Evolutionary conservation across 2,888 invertebrate species (phyloP).

Genomic region (Ormyrus pomaceus): DNA sequence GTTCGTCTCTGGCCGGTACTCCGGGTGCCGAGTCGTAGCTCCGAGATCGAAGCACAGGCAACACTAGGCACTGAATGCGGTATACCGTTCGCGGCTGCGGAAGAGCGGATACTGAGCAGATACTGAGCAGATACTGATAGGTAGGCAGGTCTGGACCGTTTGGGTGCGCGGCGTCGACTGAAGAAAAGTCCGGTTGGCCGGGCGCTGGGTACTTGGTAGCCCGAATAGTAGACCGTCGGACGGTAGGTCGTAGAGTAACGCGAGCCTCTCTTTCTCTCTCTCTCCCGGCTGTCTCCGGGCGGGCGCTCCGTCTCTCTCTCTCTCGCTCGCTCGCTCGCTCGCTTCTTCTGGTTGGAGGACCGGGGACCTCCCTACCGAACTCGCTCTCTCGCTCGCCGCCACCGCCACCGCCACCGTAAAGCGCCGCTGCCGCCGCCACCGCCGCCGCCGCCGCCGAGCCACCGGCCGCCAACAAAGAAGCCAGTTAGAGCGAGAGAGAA

Average conservation of each 20-base stretch:
- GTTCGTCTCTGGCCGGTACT: no score
- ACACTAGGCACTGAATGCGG: slow-evolving; percentile 20
- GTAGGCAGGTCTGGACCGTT: slow-evolving; percentile 73
- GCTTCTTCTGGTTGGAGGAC: slow-evolving; percentile 75
- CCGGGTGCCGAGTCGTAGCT: no score
- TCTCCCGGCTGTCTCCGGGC: slow-evolving; percentile 21
- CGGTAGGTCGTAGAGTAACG: slow-evolving; percentile 73
- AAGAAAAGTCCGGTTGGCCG: slow-evolving; percentile 64
- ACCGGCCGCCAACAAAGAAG: slow-evolving; percentile 13
- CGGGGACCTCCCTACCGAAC: slow-evolving; percentile 75
- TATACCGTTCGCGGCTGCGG: background rate
- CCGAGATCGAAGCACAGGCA: slow-evolving; percentile 28
- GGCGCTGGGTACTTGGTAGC: slow-evolving; percentile 71
- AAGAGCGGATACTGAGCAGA: no score
- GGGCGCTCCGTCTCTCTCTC: slow-evolving; percentile 43
- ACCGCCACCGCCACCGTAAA: slow-evolving; percentile 47
- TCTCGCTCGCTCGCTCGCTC: slow-evolving; percentile 53
- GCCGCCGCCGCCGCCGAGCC: slow-evolving; percentile 44
- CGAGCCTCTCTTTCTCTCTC: slow-evolving; percentile 58
- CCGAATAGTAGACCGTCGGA: slow-evolving; percentile 74
- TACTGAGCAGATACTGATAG: no score
- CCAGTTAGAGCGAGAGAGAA: slow-evolving; percentile 60
- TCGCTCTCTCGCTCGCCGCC: slow-evolving; percentile 55
- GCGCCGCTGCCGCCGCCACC: slow-evolving; percentile 39
- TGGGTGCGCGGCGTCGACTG: slow-evolving; percentile 76